Evolutionary conservation across 2,113 vertebrate genomes (phyloP).

Genomic region (Himantopus leucocephalus): DNA sequence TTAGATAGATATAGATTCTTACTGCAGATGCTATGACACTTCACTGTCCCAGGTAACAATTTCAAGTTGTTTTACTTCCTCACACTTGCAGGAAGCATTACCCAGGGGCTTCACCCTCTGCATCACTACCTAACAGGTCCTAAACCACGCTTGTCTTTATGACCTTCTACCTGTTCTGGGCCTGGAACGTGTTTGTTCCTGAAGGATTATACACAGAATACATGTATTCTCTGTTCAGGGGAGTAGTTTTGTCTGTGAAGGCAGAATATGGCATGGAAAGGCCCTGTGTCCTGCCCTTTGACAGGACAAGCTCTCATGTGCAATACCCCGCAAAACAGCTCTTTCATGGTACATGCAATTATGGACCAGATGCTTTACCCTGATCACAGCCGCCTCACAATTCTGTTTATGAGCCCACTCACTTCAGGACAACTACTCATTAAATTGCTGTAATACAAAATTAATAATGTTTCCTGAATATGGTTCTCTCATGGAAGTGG

Average conservation of each 20-base stretch:
- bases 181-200: background rate
- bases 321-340: background rate
- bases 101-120: background rate
- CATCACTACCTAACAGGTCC: background rate
- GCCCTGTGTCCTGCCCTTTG: background rate
- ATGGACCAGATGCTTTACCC: background rate
- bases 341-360: rapidly evolving
- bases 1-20: background rate
- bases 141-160: background rate
- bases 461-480: background rate
- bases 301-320: background rate
- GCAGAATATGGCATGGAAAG: background rate
- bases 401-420: background rate
- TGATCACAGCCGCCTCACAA: rapidly evolving
- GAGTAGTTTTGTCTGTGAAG: background rate
- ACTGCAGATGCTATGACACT: background rate
- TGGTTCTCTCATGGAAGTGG: background rate
- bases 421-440: background rate
- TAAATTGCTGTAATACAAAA: background rate
- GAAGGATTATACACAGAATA: background rate
- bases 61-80: background rate
- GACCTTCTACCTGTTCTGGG: background rate
- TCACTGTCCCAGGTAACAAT: background rate
- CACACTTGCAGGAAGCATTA: background rate
- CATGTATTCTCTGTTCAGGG: rapidly evolving